Conservation (phyloP, 2,797 vertebrate species). For the Pelochelys cantorii region DNA sequence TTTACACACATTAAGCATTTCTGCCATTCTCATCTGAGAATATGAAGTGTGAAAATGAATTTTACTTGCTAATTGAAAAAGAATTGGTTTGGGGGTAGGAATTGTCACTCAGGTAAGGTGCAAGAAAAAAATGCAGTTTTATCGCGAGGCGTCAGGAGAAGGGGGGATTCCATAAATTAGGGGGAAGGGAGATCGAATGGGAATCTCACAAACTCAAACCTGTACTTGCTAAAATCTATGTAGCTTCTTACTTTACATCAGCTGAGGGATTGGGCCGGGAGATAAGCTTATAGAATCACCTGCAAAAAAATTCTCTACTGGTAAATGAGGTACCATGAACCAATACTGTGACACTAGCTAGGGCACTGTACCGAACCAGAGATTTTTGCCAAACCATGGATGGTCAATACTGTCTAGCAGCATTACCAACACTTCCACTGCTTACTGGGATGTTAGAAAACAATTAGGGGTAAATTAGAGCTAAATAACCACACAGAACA, state of each 20-base stretch:
- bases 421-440: too few species aligned
- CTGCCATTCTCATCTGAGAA: constrained; percentile 46
- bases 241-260: background rate
- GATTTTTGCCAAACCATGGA: too few species aligned
- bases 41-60: constrained; percentile 71
- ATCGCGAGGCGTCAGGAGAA: background rate
- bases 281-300: background rate
- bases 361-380: too few species aligned
- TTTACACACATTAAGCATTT: constrained; percentile 55
- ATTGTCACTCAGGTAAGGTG: constrained; percentile 23
- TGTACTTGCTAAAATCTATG: background rate
- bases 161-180: constrained; percentile 17
- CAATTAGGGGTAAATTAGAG: too few species aligned
- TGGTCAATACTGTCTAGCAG: too few species aligned
- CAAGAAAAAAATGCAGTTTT: background rate
- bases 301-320: background rate
- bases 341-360: background rate
- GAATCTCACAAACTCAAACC: background rate
- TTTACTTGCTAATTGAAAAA: constrained; percentile 72
- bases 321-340: background rate
- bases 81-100: constrained; percentile 57
- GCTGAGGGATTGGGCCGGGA: background rate
- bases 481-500: too few species aligned
- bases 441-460: too few species aligned
- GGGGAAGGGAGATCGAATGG: background rate